Base-by-base conservation (phyloP, 2,113 vertebrate genomes). In the Phylloscopus trochiloides region DNA sequence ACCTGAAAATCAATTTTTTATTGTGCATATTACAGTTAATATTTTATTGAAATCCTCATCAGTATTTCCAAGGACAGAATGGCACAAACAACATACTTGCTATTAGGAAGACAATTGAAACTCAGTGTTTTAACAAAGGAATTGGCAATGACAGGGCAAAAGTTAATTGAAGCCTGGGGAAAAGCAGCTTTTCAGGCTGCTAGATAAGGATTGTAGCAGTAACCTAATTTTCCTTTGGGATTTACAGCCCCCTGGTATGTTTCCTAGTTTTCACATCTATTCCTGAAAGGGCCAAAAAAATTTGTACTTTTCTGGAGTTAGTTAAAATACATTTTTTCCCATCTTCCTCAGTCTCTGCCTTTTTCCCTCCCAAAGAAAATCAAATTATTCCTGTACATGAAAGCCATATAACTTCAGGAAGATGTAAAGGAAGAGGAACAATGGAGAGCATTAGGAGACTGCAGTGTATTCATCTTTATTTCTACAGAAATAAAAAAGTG, bases 1-100 rank as follows among this genome's bases (percentile, higher is more conserved):
- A 98, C 97, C 98, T 98, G 97, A 98, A 97, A 98, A 97, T 95
- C 86, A 98, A 97, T 97, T 48, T 97, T 95, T 97, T 96, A 93
- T 97, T 97, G 96, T 95, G 97, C 97, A 97, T 92, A 97, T 98
- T 97, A 98, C 76, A 96, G 96, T 96, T 97, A 97, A 21, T 63
- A 3, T 40, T 88, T 40, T 20, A 91, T 6, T 75, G 54, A 83
- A 91, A 86, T 62, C 32, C 91, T 97, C 76, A 95, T 96, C 93
- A 95, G 22, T 98, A 91, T 57, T 91, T 97, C 88, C 91, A 94
- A 96, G 97, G 94, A 97, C 73, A 97, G 92, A 93, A 97, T 85
- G 95, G 97, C 90, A 97, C 94, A 96, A 96, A 97, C 95, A 97
- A 98, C 94, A 98, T 93, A 97, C 16, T 96, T 92, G 97, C 48